A percentile compares a stretch with the other conserved stretches of the same genome.
These are phyloP conservation scores for Sebastes fasciatus DNA, from an alignment of 2,113 vertebrate genomes.

Conservation along the genomic window DNA sequence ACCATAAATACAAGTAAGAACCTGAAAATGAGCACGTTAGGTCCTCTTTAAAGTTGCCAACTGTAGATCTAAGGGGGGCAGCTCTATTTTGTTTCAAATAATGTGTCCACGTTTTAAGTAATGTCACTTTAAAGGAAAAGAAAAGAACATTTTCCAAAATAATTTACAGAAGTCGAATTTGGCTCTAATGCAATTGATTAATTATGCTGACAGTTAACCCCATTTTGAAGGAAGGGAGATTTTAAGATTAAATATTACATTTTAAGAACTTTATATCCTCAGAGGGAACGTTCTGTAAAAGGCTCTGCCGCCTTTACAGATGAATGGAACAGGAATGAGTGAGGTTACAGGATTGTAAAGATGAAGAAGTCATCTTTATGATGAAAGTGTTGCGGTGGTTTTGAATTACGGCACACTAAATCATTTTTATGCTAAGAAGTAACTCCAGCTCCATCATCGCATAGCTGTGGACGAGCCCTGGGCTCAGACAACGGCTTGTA, in stretches of 20 bases:
- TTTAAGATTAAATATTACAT: constrained; percentile 13
- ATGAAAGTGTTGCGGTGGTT: constrained; percentile 56
- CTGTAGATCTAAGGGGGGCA: background rate
- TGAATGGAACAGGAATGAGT: constrained; percentile 33
- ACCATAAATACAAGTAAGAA: too few relatives aligned
- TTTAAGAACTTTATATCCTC: constrained; percentile 18
- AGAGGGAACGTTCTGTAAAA: constrained; percentile 30
- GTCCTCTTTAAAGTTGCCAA: too few relatives aligned
- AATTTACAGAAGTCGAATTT: background rate
- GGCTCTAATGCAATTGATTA: background rate
- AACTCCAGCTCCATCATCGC: constrained; percentile 57
- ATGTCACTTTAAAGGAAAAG: background rate
- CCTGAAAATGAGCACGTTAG: too few relatives aligned
- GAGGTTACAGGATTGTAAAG: constrained; percentile 40
- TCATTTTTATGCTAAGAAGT: constrained; percentile 70
- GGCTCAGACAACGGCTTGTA: constrained; percentile 35
- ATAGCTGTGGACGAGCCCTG: constrained; percentile 7
- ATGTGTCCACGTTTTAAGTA: background rate
- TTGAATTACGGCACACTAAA: constrained; percentile 62
- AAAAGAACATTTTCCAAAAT: background rate
- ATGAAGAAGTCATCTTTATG: constrained; percentile 52
- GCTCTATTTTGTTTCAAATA: background rate
- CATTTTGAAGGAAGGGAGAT: background rate
- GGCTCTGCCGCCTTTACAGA: constrained; percentile 5
- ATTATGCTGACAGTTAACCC: background rate